Evolutionary conservation across 1,140 invertebrate genomes (phyloP), one percentile per base, ranked within the genome.

Genomic region (Lordiphosa clarofinis): DNA sequence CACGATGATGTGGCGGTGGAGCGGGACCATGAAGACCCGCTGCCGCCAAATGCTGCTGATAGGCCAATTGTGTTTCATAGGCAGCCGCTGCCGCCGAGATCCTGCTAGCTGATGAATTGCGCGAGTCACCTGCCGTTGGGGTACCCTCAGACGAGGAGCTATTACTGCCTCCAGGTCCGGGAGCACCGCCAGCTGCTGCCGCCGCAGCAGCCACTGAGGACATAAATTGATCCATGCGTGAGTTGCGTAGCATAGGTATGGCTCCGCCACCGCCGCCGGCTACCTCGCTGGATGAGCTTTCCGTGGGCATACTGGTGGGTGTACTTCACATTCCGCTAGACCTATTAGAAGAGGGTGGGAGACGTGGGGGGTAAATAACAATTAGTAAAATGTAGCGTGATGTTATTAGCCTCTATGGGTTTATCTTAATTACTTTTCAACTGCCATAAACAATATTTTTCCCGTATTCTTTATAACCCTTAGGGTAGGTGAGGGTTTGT

Each of bases 31-130:
- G 89, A 38, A 91, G 70, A 37, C 90, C 87, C 56, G 90, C 88
- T 46, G 91, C 70, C 54, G 91, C 89, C 63, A 92, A 87, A 71
- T 94, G 93, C 61, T 94, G 93, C 70, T 94, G 93, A 65, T 94
- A 94, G n/a, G 92, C 91, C 48, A 94, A 89, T 75, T 92, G 92
- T 40, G 92, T 91, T 58, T 94, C 93, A 75, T 93, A 94, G 40
- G 90, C 92, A 49, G 70, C 89, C 19, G 78, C 90, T 42, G 64
- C 68, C 65, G 86, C 70, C 43, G 82, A 82, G 55, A 86, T 73
- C 46, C 81, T 60, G 38, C 90, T 89, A 46, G 90, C 89, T 36
- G 89, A 90, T 40, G 92, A 90, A 44, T 91, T 91, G 42, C 91
- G 87, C 24, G 90, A 90, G 42, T 89, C 91, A 7, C 90, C 89